Evolutionary conservation across 2,797 vertebrate species (phyloP).

Genomic region (Sebastes cheni): DNA sequence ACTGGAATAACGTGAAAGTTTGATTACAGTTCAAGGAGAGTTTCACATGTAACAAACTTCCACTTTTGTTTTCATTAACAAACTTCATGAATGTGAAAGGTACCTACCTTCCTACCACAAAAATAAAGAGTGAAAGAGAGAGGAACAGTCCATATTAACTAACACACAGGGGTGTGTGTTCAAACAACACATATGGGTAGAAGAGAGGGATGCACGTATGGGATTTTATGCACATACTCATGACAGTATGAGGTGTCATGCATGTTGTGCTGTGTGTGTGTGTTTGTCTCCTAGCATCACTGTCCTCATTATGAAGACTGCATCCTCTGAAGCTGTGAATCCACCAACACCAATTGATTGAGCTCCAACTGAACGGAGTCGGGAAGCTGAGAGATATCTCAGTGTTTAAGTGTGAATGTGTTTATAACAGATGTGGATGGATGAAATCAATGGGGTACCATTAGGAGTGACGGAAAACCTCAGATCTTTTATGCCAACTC

Average conservation of each 20-base stretch:
- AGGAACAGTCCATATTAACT: neutral
- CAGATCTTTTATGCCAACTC: neutral
- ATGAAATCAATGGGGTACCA: neutral
- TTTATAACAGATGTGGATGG: neutral
- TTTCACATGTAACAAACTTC: neutral
- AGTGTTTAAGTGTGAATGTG: neutral
- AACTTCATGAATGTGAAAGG: neutral
- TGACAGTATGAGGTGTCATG: neutral
- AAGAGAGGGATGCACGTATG: neutral
- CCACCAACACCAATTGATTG: constrained; percentile 36
- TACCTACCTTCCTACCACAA: neutral
- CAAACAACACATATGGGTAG: neutral
- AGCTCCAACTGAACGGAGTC: constrained; percentile 29
- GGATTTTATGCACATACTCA: neutral
- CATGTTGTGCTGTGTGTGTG: neutral
- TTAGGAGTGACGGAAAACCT: neutral
- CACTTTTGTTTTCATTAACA: neutral
- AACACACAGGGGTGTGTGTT: neutral
- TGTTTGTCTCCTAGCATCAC: constrained; percentile 31
- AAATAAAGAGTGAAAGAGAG: neutral
- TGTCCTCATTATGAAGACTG: constrained; percentile 50
- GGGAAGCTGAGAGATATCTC: neutral
- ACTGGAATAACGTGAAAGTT: neutral
- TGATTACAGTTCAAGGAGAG: neutral
- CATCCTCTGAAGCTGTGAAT: constrained; percentile 30